Evolutionary conservation across 1,140 invertebrate species (phyloP).

Genomic region (Ceratosolen solmsi): DNA sequence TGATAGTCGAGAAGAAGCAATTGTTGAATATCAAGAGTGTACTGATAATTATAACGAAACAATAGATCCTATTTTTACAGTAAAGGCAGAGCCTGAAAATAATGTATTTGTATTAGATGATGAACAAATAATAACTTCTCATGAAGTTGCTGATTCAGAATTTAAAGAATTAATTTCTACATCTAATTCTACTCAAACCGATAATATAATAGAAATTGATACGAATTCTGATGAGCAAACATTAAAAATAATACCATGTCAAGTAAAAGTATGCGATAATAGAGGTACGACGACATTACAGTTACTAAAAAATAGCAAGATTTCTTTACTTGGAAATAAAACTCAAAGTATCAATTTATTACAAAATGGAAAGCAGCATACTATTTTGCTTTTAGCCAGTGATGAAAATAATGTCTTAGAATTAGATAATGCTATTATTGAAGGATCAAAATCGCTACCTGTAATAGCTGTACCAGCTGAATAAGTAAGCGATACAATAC

Average conservation of each 20-base stretch:
- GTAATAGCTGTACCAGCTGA: constrained; percentile 57
- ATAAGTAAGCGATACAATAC: constrained; percentile 47
- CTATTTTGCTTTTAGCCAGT: constrained; percentile 64
- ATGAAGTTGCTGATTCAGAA: constrained; percentile 16
- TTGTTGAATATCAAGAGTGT: constrained; percentile 50
- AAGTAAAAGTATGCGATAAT: constrained; percentile 55
- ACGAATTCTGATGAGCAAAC: constrained; percentile 48
- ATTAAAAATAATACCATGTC: constrained; percentile 53
- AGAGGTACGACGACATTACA: constrained; percentile 54
- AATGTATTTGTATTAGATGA: constrained; percentile 36
- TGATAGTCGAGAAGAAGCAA: constrained; percentile 44
- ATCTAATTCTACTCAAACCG: constrained; percentile 36
- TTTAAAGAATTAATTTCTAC: constrained; percentile 28
- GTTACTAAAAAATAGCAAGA: constrained; percentile 59
- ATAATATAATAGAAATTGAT: constrained; percentile 34
- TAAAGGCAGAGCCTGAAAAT: constrained; percentile 17
- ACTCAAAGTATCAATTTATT: constrained; percentile 64
- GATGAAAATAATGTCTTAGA: constrained; percentile 60
- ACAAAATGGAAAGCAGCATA: constrained; percentile 65
- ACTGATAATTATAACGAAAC: constrained; percentile 29
- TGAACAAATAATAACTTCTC: constrained; percentile 33
- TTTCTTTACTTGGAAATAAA: constrained; percentile 61
- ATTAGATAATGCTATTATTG: constrained; percentile 58
- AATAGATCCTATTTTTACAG: constrained; percentile 30
- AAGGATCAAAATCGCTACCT: constrained; percentile 56